These are phyloP conservation scores for Falco concolor DNA, from an alignment of 2,797 vertebrate genomes.

Conservation along the genomic window DNA sequence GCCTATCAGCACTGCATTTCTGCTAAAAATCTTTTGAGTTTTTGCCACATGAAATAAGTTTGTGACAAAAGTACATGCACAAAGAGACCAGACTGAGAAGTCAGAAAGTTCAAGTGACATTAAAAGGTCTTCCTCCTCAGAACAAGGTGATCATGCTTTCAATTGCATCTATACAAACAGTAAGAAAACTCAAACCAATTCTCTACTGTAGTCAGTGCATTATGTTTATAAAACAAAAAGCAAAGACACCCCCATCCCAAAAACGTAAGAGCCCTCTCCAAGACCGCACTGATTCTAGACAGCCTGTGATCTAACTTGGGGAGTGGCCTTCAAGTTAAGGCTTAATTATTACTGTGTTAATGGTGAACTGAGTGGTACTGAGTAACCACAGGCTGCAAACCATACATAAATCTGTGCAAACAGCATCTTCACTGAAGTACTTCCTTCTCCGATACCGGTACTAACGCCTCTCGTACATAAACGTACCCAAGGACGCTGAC, in stretches of 20 bases:
- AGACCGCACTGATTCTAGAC: background rate
- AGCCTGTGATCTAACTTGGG: background rate
- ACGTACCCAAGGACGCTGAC: rapidly evolving
- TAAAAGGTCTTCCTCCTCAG: background rate
- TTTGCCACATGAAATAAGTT: background rate
- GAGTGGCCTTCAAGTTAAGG: background rate
- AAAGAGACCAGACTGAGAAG: background rate
- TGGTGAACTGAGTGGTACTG: background rate
- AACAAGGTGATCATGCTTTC: background rate
- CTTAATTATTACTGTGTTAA: background rate
- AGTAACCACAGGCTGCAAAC: background rate
- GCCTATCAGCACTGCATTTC: background rate
- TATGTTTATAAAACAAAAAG: background rate
- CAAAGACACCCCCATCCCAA: rapidly evolving
- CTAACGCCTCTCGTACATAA: background rate
- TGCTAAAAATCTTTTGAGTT: background rate
- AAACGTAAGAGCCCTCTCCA: background rate
- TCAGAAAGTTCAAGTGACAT: background rate
- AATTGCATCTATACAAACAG: background rate
- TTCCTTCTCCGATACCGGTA: background rate
- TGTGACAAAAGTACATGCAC: background rate
- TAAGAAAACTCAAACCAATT: background rate
- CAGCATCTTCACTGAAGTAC: background rate
- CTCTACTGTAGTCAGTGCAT: background rate
- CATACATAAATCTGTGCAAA: background rate